Percentiles rank a stretch among this genome's conserved stretches.
Evolutionary conservation across 2,888 invertebrate genomes (phyloP).

Genomic region (Sphecodes monilicornis): DNA sequence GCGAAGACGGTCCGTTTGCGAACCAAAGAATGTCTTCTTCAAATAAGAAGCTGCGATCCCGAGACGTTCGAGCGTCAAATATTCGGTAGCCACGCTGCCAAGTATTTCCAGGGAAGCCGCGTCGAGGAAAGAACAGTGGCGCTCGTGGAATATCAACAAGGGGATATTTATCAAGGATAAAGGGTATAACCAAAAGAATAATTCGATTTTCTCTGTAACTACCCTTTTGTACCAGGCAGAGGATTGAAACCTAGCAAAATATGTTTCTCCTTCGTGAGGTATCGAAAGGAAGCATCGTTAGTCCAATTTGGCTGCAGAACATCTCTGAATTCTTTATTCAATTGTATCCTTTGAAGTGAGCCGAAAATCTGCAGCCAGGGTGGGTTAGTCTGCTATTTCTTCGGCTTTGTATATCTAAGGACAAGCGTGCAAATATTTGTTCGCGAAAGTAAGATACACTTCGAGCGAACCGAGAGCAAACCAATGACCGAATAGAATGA

Average conservation of each 20-base stretch:
- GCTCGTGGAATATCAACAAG: conserved; percentile 61
- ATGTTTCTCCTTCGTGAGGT: background rate
- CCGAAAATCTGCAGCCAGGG: conserved; percentile 52
- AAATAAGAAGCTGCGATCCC: background rate
- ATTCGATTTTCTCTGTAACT: background rate
- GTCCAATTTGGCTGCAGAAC: background rate
- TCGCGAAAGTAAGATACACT: conserved; percentile 56
- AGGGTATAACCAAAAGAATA: conserved; percentile 10
- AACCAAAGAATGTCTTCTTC: background rate
- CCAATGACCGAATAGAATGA: conserved; percentile 43
- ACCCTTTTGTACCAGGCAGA: background rate
- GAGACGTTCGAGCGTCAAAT: background rate
- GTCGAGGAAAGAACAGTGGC: conserved; percentile 16
- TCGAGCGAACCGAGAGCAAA: conserved; percentile 39
- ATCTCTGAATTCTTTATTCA: background rate
- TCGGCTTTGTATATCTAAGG: conserved; percentile 45
- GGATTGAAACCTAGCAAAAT: background rate
- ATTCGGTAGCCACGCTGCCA: conserved; percentile 12
- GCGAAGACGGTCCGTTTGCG: background rate
- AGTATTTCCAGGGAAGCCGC: conserved; percentile 12
- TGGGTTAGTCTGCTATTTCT: conserved; percentile 28
- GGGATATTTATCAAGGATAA: conserved; percentile 69
- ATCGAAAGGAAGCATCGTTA: background rate
- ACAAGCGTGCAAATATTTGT: conserved; percentile 68
- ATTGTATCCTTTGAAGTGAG: conserved; percentile 52